Conservation (phyloP, 1,140 invertebrate species). For the Atta texana region DNA sequence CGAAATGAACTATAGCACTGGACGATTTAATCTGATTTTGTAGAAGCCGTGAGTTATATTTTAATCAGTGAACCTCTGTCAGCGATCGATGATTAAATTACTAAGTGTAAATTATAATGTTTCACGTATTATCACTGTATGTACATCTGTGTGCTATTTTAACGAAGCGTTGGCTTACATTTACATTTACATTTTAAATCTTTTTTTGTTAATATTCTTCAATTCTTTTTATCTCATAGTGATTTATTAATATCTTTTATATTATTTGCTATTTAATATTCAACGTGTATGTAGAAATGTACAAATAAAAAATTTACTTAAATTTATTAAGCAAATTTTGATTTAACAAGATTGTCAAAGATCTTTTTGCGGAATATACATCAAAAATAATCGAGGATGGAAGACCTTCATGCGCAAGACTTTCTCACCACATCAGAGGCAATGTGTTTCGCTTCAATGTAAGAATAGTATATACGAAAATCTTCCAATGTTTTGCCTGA, state of each 20-base stretch:
- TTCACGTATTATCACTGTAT: no score
- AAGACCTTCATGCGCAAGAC: not conserved
- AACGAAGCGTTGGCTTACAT: no score
- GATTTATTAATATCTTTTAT: not conserved
- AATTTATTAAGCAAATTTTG: not conserved
- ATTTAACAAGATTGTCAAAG: not conserved
- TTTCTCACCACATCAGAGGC: constrained; percentile 40
- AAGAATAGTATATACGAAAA: constrained; percentile 16
- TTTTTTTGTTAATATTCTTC: no score
- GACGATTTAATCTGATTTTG: no score
- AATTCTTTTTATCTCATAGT: not conserved
- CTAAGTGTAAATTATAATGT: no score
- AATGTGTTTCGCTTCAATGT: constrained; percentile 70
- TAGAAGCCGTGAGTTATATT: no score
- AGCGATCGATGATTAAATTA: no score
- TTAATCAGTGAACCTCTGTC: no score
- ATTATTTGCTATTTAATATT: not conserved
- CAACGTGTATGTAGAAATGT: not conserved
- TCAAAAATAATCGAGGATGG: constrained; percentile 67
- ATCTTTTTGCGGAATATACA: constrained; percentile 25
- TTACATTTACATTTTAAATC: no score
- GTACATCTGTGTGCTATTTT: no score
- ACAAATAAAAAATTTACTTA: not conserved
- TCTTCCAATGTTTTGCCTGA: constrained; percentile 37
- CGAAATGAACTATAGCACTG: no score